Base-by-base conservation (phyloP, 2,888 invertebrate species). In the Hypena proboscidalis region DNA sequence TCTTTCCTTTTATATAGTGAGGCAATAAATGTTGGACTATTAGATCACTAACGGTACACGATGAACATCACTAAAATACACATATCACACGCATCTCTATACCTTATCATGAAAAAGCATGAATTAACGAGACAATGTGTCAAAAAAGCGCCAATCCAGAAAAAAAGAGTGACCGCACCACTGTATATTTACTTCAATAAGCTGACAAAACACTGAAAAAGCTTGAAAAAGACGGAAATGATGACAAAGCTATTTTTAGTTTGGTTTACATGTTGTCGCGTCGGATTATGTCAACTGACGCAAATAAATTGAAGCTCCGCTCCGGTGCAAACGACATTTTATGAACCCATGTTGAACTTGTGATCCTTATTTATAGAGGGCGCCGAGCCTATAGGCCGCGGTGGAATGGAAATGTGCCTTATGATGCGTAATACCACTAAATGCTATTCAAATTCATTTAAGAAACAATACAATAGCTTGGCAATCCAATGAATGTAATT, bases 241-340 rank as follows among this genome's bases (percentile, higher is more conserved):
- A n/a, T n/a, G n/a, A n/a, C 20, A 20, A 9, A 15, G 39, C 32
- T 39, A 39, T 39, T 26, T 39, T 39, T 25, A 39, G 39, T 32
- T 39, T 32, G 26, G 20, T 25, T 32, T 26, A 39, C 39, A 32
- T 32, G 26, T 20, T 20, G 19, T 32, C 20, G 20, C 19, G 39
- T 32, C 39, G 14, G 39, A 39, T 39, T 32, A 39, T 26, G 32
- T 39, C 39, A 32, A 32, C 39, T 32, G 32, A 21, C 9, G 25
- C 10, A 7, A 31, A 39, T 32, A 32, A 39, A 39, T 39, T 39
- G 32, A n/a, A n/a, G n/a, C 20, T 32, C 19, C 9, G n/a, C 15
- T 25, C 19, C 11, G 14, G 1, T 2, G 20, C 25, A 39, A 39
- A 20, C 14, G 8, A 32, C 13, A 15, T 32, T 21, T 21, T 39